These are phyloP conservation scores for Melanotaenia trifasciata DNA, from an alignment of 2,797 vertebrate species.

Conservation along the genomic window DNA sequence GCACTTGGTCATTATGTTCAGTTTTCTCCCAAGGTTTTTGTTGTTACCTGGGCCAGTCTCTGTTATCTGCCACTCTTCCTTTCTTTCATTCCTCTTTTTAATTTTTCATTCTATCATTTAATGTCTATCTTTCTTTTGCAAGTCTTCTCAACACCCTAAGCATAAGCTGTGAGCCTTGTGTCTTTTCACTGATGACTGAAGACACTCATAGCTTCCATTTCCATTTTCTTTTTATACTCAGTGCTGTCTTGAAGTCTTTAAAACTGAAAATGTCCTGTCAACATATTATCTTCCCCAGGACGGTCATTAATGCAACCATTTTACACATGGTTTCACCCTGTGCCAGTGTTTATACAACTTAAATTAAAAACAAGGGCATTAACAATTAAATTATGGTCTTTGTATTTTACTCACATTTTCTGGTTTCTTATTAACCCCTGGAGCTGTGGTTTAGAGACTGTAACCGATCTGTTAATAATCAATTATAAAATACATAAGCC, in stretches of 20 bases:
- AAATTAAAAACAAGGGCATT: slow-evolving; percentile 55
- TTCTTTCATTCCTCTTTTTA: slow-evolving; percentile 17
- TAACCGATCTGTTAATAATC: slow-evolving; percentile 63
- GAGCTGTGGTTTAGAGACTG: slow-evolving; percentile 31
- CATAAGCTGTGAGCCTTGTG: slow-evolving; percentile 34
- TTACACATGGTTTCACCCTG: neutral
- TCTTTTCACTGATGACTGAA: slow-evolving; percentile 44
- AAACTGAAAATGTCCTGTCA: slow-evolving; percentile 42
- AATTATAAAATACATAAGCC: slow-evolving; percentile 24
- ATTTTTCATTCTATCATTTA: slow-evolving; percentile 8
- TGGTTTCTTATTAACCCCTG: slow-evolving; percentile 60
- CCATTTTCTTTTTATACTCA: neutral
- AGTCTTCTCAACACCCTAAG: slow-evolving; percentile 16
- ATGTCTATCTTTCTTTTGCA: slow-evolving; percentile 10
- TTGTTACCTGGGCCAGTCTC: slow-evolving; percentile 39
- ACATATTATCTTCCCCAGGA: slow-evolving; percentile 33
- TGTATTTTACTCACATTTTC: slow-evolving; percentile 51
- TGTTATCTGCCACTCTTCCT: slow-evolving; percentile 21
- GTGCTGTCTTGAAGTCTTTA: slow-evolving; percentile 35
- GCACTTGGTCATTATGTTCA: slow-evolving; percentile 61
- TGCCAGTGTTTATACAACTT: slow-evolving; percentile 16
- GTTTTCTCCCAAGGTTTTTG: slow-evolving; percentile 54
- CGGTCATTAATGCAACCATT: neutral
- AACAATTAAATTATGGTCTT: slow-evolving; percentile 46
- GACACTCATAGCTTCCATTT: slow-evolving; percentile 8